Evolutionary conservation across 92 coral and sea anemone genomes (phyloP).

Genomic region (Palythoa grandis): DNA sequence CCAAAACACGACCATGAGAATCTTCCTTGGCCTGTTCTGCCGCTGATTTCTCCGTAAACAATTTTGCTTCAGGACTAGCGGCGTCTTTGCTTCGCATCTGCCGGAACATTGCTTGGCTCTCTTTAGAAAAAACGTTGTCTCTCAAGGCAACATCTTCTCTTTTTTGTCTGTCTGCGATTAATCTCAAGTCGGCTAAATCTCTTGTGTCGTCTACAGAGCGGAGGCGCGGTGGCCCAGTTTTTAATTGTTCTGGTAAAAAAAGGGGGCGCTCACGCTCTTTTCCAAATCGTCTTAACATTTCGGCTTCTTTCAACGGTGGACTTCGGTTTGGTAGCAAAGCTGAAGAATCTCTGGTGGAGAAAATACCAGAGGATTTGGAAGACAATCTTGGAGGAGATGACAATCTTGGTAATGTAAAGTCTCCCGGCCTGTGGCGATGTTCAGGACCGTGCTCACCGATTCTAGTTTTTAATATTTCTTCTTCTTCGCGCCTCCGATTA

Average conservation of each 20-base stretch:
- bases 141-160: slow-evolving; percentile 70
- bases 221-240: slow-evolving; percentile 88
- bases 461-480: slow-evolving; percentile 61
- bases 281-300: slow-evolving; percentile 27
- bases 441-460: slow-evolving; percentile 56
- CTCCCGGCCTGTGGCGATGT: slow-evolving; percentile 65
- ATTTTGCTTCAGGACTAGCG: slow-evolving; percentile 63
- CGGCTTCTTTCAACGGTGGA: slow-evolving; percentile 33
- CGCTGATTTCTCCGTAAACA: slow-evolving; percentile 56
- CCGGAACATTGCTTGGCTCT: slow-evolving; percentile 49
- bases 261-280: slow-evolving; percentile 62
- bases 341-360: slow-evolving; percentile 26
- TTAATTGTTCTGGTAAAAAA: slow-evolving; percentile 64
- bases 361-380: slow-evolving; percentile 12
- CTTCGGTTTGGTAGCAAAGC: slow-evolving; percentile 10
- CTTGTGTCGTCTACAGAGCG: slow-evolving; percentile 75
- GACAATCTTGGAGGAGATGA: slow-evolving; percentile 54
- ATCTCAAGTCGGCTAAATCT: slow-evolving; percentile 62
- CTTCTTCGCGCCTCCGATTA: slow-evolving; percentile 87
- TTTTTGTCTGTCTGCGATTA: slow-evolving; percentile 64
- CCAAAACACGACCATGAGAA: slow-evolving; percentile 44
- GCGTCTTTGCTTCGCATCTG: slow-evolving; percentile 58
- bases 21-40: slow-evolving; percentile 46
- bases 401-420: slow-evolving; percentile 63
- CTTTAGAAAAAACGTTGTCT: slow-evolving; percentile 44